phyloP scores from a whole-genome alignment of 1,140 invertebrate genomes.

The Oncopeltus fasciatus region DNA sequence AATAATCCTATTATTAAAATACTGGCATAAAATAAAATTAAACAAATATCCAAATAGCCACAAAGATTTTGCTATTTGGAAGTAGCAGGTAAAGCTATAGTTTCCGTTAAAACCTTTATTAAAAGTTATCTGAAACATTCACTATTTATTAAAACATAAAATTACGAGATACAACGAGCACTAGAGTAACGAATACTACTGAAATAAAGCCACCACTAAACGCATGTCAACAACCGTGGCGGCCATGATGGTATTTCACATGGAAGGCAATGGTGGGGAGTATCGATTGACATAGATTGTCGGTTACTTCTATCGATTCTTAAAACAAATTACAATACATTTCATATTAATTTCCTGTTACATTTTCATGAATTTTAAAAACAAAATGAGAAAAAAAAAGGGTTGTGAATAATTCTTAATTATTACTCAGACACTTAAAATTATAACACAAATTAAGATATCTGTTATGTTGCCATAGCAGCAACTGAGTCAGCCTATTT shows the following conservation, averaged over 20 bases:
- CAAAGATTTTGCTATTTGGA: background rate
- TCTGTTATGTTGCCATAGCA: too few species aligned
- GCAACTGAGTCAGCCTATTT: too few species aligned
- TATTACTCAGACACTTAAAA: too few species aligned
- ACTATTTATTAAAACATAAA: background rate
- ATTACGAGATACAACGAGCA: background rate
- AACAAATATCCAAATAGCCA: background rate
- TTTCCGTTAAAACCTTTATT: background rate
- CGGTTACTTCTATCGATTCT: background rate
- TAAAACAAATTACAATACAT: too few species aligned
- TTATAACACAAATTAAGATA: too few species aligned
- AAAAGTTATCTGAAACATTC: background rate
- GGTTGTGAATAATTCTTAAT: too few species aligned
- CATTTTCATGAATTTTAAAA: too few species aligned
- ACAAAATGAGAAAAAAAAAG: too few species aligned
- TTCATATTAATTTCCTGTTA: too few species aligned
- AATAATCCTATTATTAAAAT: background rate
- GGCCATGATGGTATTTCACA: slow-evolving; percentile 7
- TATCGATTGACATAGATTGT: background rate
- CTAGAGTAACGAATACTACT: background rate
- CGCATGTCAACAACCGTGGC: slow-evolving; percentile 1
- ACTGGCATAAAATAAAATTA: background rate
- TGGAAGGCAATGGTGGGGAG: background rate
- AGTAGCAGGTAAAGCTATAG: background rate
- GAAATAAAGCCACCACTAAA: background rate